Evolutionary conservation across 2,797 vertebrate genomes (phyloP), one percentile per base, ranked within the genome.

Genomic region (Chromis chromis): DNA sequence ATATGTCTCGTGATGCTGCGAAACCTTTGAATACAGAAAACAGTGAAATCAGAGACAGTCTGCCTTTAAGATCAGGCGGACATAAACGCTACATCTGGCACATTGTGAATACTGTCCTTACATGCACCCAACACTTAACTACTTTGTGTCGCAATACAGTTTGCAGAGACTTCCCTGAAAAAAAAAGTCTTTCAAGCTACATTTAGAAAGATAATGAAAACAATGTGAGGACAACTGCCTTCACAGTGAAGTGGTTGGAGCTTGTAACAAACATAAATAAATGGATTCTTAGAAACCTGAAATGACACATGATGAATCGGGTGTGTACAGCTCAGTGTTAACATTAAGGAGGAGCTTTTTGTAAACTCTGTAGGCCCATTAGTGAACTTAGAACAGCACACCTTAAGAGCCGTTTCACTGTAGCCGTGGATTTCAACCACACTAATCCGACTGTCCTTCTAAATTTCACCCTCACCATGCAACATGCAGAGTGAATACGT

Each of bases 1-100:
- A 97, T 87, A 90, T 98, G 97, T 36, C 86, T 94, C 0, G 97
- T 97, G 87, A 99, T 44, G 83, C 97, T 98, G 91, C 86, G 97
- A 94, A 96, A 99, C 94, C 98, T 99, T 90, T 54, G 10, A 52
- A 63, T 36, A 80, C 13, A 58, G 17, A 16, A 40, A 52, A 53
- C 14, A 67, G 65, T 6, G 17, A 6, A 6, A 49, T 70, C 12
- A 60, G 9, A 67, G 36, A 48, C n/a, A 44, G 0, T 12, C 16
- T 19, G 25, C 10, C 7, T 1, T 21, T 42, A 2, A 21, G 58
- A 70, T 36, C 31, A 69, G 12, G 9, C 14, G 21, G 17, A 40
- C 6, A 54, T 46, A 14, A 19, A 49, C 25, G 54, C 53, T 13
- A 22, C n/a, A 40, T 19, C 17, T 8, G 4, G 14, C 31, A 27